A percentile compares a stretch with the other conserved stretches of the same genome.
These are phyloP conservation scores for Apamea epomidion DNA, from an alignment of 2,888 invertebrate genomes.

Conservation along the genomic window DNA sequence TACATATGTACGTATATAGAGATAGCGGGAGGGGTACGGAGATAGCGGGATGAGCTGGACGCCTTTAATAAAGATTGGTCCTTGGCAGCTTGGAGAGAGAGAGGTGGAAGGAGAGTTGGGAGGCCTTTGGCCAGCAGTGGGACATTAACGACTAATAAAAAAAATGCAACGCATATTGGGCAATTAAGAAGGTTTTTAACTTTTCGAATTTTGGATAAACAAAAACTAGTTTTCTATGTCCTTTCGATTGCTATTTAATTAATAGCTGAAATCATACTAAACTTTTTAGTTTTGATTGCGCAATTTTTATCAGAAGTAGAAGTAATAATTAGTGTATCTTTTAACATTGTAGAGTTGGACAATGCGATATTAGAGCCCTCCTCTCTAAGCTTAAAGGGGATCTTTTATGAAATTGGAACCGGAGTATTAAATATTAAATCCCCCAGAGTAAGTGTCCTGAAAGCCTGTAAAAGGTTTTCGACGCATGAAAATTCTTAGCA, in stretches of 20 bases:
- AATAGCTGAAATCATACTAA: background rate
- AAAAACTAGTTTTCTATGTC: background rate
- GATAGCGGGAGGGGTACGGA: no score
- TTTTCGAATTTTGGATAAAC: background rate
- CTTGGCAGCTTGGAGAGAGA: no score
- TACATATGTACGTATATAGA: background rate
- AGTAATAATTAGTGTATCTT: background rate
- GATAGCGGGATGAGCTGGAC: no score
- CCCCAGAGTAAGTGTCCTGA: constrained; percentile 54
- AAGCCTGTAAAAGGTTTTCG: constrained; percentile 62
- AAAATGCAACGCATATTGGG: no score
- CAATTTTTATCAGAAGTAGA: constrained; percentile 3
- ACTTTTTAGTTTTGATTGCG: background rate
- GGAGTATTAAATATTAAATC: constrained; percentile 62
- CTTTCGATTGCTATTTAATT: background rate
- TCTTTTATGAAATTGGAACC: constrained; percentile 55
- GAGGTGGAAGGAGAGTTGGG: no score
- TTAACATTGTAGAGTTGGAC: constrained; percentile 18
- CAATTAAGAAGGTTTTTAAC: no score
- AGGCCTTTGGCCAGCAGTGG: no score
- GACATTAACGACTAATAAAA: no score
- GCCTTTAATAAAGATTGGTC: no score
- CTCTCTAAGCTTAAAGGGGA: constrained; percentile 39
- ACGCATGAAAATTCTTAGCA: constrained; percentile 46
- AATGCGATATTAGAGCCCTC: constrained; percentile 36